Evolutionary conservation across 1,140 invertebrate species (phyloP), one percentile per base, ranked within the genome.

Genomic region (Phortica variegata): DNA sequence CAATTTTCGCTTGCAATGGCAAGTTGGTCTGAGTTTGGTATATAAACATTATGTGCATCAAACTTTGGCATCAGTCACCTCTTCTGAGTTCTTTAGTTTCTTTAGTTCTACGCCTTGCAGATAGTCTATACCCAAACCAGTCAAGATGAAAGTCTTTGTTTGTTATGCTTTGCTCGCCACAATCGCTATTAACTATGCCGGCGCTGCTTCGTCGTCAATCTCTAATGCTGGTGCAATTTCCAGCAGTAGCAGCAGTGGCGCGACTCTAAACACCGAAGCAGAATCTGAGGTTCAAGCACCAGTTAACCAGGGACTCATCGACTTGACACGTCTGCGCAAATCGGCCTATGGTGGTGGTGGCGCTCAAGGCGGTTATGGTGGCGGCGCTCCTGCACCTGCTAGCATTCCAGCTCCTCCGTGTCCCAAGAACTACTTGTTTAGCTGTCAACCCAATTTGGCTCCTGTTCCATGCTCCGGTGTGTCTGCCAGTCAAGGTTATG

Each of bases 341-440:
- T 53, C 65, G 0, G 65, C 65, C 21, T 69, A 69, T 16, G 65
- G 65, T 10, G 61, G 31, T 36, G 59, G 18, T n/a, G 2, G 18
- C 9, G 65, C 54, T 54, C 65, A 20, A n/a, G 65, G 65, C 47
- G 58, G 65, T 9, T 68, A 68, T 46, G 65, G 65, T 9, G 61
- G n/a, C n/a, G n/a, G n/a, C n/a, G n/a, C n/a, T n/a, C n/a, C n/a
- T n/a, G n/a, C n/a, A n/a, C n/a, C 20, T 37, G 43, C 43, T 37
- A 70, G 61, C 37, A 47, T 70, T 21, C 61, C 53, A 42, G 53
- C 66, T 38, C 60, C 66, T 37, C 62, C 66, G 13, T 71, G 66
- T 60, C 66, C 66, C 48, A 70, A 66, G 54, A 71, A 71, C 62
- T 71, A 66, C 20, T 41, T 71, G 57, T 71, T 71, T 60, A 71